phyloP scores from a whole-genome alignment of 2,797 vertebrate species.

The Ispidina lecontei region DNA sequence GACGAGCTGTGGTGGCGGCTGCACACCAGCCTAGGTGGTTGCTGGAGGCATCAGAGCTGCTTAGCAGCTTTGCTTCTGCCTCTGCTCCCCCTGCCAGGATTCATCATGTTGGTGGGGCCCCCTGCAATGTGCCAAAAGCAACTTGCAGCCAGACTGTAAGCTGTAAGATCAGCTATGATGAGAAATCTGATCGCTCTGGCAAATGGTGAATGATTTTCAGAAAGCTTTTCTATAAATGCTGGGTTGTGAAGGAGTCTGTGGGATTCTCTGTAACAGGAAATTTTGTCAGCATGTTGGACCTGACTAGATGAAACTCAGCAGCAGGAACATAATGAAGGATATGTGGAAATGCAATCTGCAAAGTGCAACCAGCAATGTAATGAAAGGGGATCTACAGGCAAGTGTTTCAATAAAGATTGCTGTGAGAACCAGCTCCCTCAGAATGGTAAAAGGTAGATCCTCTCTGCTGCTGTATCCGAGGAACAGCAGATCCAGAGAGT shows the following conservation, averaged over 20 bases:
- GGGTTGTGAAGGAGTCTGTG: neutral
- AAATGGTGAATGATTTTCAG: neutral
- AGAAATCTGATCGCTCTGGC: neutral
- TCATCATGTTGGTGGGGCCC: neutral
- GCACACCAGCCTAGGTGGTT: neutral
- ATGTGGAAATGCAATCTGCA: neutral
- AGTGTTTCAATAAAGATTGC: neutral
- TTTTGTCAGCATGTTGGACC: neutral
- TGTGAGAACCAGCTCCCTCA: rapidly evolving
- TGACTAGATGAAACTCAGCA: neutral
- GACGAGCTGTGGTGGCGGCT: neutral
- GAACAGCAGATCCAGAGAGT: neutral
- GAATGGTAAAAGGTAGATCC: neutral
- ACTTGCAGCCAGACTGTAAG: rapidly evolving
- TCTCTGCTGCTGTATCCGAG: neutral
- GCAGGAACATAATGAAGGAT: neutral
- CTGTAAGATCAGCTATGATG: rapidly evolving
- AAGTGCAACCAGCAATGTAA: neutral
- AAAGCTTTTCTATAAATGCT: neutral
- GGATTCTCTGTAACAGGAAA: neutral
- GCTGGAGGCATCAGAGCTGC: neutral
- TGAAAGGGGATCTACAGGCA: neutral
- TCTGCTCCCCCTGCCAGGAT: neutral
- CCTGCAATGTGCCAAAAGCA: neutral
- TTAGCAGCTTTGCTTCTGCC: neutral